Base-by-base conservation (phyloP, 2,797 vertebrate species). In the Chloroceryle amazona region DNA sequence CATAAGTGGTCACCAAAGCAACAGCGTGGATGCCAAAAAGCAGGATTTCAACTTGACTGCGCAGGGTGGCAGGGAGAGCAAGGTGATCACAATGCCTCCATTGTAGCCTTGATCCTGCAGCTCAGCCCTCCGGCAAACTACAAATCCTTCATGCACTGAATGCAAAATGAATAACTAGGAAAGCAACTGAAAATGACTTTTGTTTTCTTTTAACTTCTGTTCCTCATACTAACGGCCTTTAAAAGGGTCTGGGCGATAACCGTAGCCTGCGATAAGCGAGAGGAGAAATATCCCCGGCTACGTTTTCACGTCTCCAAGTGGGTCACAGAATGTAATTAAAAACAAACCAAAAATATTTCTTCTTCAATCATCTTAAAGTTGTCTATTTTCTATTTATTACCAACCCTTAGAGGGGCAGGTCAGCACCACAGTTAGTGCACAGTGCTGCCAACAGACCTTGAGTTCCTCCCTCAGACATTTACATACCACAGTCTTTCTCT, bases 1-100 rank as follows among this genome's bases (percentile, higher is more conserved):
- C 90, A 95, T 89, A 95, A 95, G 1, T 81, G 85, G 95, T 96
- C 93, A 89, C 93, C 96, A 92, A 95, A 97, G 96, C 90, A 97
- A 97, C 96, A 92, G 92, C 86, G 7, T 78, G 51, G 92, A 93
- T 89, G 93, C 92, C 93, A 95, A 87, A 94, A 96, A 87, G 90
- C 83, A 94, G 93, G 94, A 97, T 96, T 96, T 95, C 83, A 87
- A 95, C 88, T 93, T 3, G 14, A 89, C 80, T 94, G 86, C 25
- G 1, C 94, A 66, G 93, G 71, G 86, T 26, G 44, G 92, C 2
- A 5, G 92, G 73, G 63, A 78, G 49, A 85, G 90, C 90, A 96
- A 96, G 94, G 95, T 95, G 95, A 95, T 86, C 67, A 96, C 94
- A 96, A 97, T 92, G 92, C 65, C 46, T 87, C 90, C 83, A 91